phyloP scores from a whole-genome alignment of 2,888 invertebrate species.

The Tipula unca region DNA sequence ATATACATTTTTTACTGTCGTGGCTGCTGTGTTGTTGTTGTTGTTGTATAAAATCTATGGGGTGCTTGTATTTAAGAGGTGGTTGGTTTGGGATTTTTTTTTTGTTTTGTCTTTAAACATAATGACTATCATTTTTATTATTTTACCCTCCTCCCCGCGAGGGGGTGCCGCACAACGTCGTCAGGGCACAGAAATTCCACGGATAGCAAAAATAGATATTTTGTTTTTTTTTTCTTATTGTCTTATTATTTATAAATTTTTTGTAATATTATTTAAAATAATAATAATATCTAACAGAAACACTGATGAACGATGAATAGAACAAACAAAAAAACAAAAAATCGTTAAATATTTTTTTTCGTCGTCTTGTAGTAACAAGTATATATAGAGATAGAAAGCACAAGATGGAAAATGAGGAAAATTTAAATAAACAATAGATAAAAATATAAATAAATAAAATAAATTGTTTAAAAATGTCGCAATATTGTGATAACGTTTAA shows the following conservation, averaged over 20 bases:
- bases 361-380: neutral
- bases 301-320: neutral
- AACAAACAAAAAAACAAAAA: neutral
- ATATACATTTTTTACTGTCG: slow-evolving; percentile 14
- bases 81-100: neutral
- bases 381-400: neutral
- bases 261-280: neutral
- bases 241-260: neutral
- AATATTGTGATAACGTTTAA: slow-evolving; percentile 8
- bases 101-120: too few relatives aligned
- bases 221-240: neutral
- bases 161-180: neutral
- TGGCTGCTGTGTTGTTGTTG: neutral
- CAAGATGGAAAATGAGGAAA: neutral
- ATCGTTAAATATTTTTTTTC: neutral
- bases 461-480: neutral
- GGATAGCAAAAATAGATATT: neutral
- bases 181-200: neutral
- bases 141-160: neutral
- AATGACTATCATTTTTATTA: neutral
- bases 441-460: neutral
- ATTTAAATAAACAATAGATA: neutral
- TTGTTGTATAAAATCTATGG: neutral
- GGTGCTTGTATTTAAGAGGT: neutral
- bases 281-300: neutral